Percentiles rank a stretch among this genome's conserved stretches.
Conservation (phyloP, 1,140 invertebrate species). For the Trigoniulus corallinus region DNA sequence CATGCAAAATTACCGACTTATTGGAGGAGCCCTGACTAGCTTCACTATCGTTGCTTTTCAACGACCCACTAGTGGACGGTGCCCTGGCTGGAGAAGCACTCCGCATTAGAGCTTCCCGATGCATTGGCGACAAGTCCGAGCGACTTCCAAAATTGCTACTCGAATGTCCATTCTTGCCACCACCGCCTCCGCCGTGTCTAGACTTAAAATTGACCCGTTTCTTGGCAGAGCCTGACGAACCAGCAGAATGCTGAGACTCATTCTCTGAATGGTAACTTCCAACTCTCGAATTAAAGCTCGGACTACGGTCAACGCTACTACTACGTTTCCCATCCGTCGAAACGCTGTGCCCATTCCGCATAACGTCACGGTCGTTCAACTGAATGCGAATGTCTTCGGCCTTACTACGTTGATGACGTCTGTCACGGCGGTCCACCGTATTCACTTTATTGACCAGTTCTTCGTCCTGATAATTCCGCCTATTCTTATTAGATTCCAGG, state of each 20-base stretch:
- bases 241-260: neutral
- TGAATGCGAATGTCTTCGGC: neutral
- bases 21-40: constrained; percentile 9
- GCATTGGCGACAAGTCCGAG: constrained; percentile 2
- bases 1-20: constrained; percentile 18
- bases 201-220: constrained; percentile 7
- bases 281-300: neutral
- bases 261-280: constrained; percentile 3
- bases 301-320: neutral
- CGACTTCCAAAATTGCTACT: constrained; percentile 4
- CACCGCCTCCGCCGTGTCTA: too few species aligned
- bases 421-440: constrained; percentile 2
- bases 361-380: neutral
- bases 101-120: constrained; percentile 1
- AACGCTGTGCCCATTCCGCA: neutral
- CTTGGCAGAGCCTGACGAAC: neutral
- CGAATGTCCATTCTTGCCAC: neutral
- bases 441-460: neutral
- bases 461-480: neutral
- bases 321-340: neutral
- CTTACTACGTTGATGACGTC: neutral
- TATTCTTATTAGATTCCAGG: constrained; percentile 1
- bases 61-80: neutral
- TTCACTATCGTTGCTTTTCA: constrained; percentile 3
- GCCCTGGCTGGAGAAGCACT: neutral